Percentiles rank a stretch among this genome's conserved stretches.
These are phyloP conservation scores for Camponotus floridanus DNA, from an alignment of 1,140 invertebrate genomes.

Conservation along the genomic window DNA sequence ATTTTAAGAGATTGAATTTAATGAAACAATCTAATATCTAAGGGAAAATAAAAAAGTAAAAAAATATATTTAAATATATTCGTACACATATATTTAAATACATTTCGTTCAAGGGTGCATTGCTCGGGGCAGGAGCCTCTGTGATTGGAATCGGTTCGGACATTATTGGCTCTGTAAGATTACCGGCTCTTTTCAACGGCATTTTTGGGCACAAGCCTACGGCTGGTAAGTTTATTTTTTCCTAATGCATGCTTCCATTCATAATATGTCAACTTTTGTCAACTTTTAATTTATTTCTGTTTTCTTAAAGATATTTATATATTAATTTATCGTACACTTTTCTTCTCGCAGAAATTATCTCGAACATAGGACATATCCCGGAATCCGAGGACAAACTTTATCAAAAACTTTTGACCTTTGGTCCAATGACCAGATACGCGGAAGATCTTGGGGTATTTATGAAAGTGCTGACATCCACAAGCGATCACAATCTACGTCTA, in stretches of 20 bases:
- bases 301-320: background rate
- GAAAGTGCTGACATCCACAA: slow-evolving; percentile 86
- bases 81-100: too few species aligned
- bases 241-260: background rate
- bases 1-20: background rate
- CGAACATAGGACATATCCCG: slow-evolving; percentile 88
- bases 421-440: slow-evolving; percentile 93
- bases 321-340: background rate
- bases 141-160: slow-evolving; percentile 95
- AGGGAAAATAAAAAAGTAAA: background rate
- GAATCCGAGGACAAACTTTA: slow-evolving; percentile 84
- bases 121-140: slow-evolving; percentile 91
- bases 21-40: background rate
- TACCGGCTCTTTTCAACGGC: slow-evolving; percentile 94
- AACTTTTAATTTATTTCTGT: background rate
- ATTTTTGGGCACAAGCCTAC: slow-evolving; percentile 96
- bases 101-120: slow-evolving; percentile 87
- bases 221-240: slow-evolving; percentile 85
- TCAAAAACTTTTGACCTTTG: slow-evolving; percentile 87
- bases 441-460: slow-evolving; percentile 90
- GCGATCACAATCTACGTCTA: slow-evolving; percentile 83
- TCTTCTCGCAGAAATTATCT: slow-evolving; percentile 84
- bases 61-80: background rate
- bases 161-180: slow-evolving; percentile 94
- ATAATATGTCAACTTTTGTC: too few species aligned